Conservation (phyloP, 2,797 vertebrate species). For the Gila robusta region DNA sequence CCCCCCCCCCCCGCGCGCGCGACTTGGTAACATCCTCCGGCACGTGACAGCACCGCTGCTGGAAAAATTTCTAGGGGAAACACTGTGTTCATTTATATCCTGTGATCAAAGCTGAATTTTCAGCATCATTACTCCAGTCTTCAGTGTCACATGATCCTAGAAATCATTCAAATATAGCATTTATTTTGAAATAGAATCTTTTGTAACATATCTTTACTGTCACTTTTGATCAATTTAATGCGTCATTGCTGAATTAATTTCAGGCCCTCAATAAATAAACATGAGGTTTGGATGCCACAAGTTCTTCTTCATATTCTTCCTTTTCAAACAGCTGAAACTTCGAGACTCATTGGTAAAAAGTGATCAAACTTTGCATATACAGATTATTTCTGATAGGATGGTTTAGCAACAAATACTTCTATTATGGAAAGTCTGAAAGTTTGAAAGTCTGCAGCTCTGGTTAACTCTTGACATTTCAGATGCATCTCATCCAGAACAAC, state of each 20-base stretch:
- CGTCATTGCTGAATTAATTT: not conserved
- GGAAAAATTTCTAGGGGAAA: no score
- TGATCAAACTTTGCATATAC: not conserved
- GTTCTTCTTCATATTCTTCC: not conserved
- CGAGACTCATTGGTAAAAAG: not conserved
- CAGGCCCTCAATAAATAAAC: not conserved
- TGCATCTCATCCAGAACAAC: not conserved
- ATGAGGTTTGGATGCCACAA: not conserved
- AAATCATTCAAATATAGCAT: not conserved
- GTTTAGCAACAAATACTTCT: not conserved
- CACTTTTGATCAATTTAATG: not conserved
- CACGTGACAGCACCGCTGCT: no score
- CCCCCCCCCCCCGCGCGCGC: no score
- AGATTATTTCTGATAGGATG: not conserved
- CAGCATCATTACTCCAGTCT: not conserved
- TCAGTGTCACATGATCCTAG: not conserved
- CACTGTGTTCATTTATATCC: not conserved
- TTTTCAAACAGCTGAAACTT: not conserved
- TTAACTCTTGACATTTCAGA: not conserved
- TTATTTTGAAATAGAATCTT: not conserved
- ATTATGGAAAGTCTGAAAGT: not conserved
- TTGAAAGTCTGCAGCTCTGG: not conserved
- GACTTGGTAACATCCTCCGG: no score
- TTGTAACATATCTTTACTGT: not conserved
- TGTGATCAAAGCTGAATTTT: not conserved